Conservation (phyloP, 2,113 vertebrate genomes). For the Gadus macrocephalus region DNA sequence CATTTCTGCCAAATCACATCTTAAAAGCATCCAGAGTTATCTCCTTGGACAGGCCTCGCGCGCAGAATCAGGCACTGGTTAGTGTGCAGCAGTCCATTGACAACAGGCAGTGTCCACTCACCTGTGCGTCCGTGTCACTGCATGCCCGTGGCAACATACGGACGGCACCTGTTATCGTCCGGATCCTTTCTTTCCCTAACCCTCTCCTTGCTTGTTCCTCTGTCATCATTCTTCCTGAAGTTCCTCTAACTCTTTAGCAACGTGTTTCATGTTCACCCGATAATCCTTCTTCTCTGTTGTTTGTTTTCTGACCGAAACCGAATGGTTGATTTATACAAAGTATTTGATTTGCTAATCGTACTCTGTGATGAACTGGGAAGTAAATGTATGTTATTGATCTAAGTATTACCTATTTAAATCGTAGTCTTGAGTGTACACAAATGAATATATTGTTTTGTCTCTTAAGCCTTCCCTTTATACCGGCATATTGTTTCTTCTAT, state of each 20-base stretch:
- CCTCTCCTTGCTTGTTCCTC: neutral
- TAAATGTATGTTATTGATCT: too few species aligned
- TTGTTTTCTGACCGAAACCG: slow-evolving; percentile 40
- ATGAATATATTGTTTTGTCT: slow-evolving; percentile 8
- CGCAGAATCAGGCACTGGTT: neutral
- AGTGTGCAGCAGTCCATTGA: slow-evolving; percentile 71
- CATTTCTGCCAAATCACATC: slow-evolving; percentile 35
- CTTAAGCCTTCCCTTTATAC: neutral
- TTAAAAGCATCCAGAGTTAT: slow-evolving; percentile 15
- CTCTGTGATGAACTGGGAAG: too few species aligned
- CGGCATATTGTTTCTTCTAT: neutral
- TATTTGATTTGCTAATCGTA: too few species aligned
- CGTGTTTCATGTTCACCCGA: slow-evolving; percentile 13
- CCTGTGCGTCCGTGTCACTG: slow-evolving; percentile 43
- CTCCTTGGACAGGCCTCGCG: neutral
- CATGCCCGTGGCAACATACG: slow-evolving; percentile 47
- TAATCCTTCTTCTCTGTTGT: slow-evolving; percentile 13
- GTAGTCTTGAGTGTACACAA: neutral
- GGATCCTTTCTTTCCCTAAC: slow-evolving; percentile 4
- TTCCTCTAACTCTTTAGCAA: neutral
- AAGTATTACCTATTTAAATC: neutral
- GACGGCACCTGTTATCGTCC: slow-evolving; percentile 19
- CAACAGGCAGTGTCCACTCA: slow-evolving; percentile 64
- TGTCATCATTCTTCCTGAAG: neutral
- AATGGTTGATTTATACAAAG: slow-evolving; percentile 21